A percentile compares a stretch with the other conserved stretches of the same genome.
phyloP scores from a whole-genome alignment of 2,888 invertebrate species.

The Margaritifera margaritifera region DNA sequence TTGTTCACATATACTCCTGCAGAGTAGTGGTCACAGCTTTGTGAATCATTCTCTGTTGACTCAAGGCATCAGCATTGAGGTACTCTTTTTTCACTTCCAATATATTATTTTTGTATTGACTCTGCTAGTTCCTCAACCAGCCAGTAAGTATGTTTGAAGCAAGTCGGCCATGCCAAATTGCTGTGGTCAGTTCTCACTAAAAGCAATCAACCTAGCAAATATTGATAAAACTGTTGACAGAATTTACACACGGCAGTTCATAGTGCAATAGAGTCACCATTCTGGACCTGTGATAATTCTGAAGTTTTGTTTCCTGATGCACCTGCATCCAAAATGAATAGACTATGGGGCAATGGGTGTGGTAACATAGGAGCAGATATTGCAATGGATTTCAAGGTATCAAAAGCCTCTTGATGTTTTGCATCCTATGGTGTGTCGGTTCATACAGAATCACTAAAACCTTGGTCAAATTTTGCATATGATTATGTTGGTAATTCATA shows the following conservation, averaged over 20 bases:
- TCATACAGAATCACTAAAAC: no score
- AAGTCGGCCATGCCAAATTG: conserved; percentile 14
- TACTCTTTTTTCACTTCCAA: conserved; percentile 10
- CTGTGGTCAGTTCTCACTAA: conserved; percentile 19
- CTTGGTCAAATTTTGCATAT: no score
- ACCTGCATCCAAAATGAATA: no score
- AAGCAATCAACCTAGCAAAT: conserved; percentile 14
- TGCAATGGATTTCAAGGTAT: no score
- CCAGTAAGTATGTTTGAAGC: conserved; percentile 11
- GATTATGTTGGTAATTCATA: no score
- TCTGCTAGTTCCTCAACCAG: conserved; percentile 12
- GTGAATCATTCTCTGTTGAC: conserved; percentile 4
- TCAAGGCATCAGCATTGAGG: conserved; percentile 12
- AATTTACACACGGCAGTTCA: conserved; percentile 18
- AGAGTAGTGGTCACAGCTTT: not conserved
- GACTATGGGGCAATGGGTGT: no score
- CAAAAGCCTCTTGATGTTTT: no score
- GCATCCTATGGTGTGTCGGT: no score
- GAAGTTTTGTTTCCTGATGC: no score
- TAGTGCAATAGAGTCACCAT: conserved; percentile 12
- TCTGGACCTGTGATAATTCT: conserved; percentile 9
- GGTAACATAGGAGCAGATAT: no score
- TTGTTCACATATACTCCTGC: no score
- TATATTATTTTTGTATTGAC: conserved; percentile 13
- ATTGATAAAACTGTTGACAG: no score